A percentile compares a stretch with the other conserved stretches of the same genome.
Conservation (phyloP, 1,140 invertebrate genomes). For the Diploscapter pachys region DNA sequence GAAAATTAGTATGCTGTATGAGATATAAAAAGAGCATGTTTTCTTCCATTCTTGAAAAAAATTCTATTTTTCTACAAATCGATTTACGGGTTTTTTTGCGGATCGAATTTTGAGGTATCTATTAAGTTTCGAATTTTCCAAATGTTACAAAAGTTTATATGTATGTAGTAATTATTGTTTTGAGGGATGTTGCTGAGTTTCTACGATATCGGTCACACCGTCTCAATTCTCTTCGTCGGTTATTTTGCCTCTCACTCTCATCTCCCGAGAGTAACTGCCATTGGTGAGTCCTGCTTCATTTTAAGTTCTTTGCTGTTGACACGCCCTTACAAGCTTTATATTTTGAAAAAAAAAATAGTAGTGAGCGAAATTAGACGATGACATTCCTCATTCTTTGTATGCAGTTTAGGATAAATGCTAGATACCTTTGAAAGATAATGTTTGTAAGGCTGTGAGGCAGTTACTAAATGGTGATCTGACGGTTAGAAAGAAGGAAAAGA, state of each 20-base stretch:
- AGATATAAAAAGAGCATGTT: too few relatives aligned
- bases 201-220: conserved; percentile 35
- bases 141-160: neutral
- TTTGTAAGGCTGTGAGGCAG: too few relatives aligned
- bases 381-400: neutral
- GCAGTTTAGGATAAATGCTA: neutral
- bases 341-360: neutral
- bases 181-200: conserved; percentile 15
- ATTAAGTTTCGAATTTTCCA: neutral
- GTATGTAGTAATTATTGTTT: neutral
- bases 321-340: neutral
- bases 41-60: neutral
- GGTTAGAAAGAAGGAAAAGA: too few relatives aligned
- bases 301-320: neutral
- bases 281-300: conserved; percentile 4
- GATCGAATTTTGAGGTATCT: neutral
- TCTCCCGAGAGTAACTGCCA: conserved; percentile 32
- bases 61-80: neutral
- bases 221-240: conserved; percentile 29
- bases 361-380: neutral
- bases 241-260: conserved; percentile 30
- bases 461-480: too few relatives aligned
- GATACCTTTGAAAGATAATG: neutral
- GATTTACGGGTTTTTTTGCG: neutral
- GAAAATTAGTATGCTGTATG: too few relatives aligned